Percentiles rank a stretch among this genome's conserved stretches.
phyloP scores from a whole-genome alignment of 1,140 invertebrate genomes.

The Pectinophora gossypiella region DNA sequence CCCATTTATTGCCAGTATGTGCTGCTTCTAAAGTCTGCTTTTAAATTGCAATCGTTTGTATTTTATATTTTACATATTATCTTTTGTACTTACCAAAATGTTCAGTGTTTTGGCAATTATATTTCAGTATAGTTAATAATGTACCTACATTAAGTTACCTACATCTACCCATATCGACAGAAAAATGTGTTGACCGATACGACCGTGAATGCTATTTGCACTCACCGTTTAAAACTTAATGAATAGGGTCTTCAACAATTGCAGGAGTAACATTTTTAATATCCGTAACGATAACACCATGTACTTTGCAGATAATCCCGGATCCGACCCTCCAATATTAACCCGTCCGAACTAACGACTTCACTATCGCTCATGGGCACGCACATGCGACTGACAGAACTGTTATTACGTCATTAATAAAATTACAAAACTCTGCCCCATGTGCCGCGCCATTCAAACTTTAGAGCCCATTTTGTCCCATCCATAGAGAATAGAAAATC shows the following conservation, averaged over 20 bases:
- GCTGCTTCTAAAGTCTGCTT: conserved; percentile 19
- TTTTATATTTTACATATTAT: too few relatives aligned
- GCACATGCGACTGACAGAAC: conserved; percentile 71
- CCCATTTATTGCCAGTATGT: conserved; percentile 30
- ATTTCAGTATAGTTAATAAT: too few relatives aligned
- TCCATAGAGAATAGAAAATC: background rate
- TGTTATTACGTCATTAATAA: conserved; percentile 76
- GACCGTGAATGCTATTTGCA: too few relatives aligned
- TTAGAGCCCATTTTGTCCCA: conserved; percentile 47
- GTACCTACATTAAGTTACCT: too few relatives aligned
- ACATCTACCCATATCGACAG: too few relatives aligned
- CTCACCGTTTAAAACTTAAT: too few relatives aligned
- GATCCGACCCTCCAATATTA: conserved; percentile 56
- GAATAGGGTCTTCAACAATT: background rate
- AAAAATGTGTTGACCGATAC: too few relatives aligned
- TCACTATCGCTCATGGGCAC: conserved; percentile 68
- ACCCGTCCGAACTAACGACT: conserved; percentile 67
- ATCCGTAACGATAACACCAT: conserved; percentile 24
- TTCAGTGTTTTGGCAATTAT: too few relatives aligned
- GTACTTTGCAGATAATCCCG: conserved; percentile 57
- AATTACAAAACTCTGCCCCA: conserved; percentile 72
- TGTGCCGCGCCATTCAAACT: conserved; percentile 51
- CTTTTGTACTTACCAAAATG: too few relatives aligned
- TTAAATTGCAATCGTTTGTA: conserved; percentile 36
- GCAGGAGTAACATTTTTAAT: conserved; percentile 17